Conservation (phyloP, 2,113 vertebrate genomes). For the Ceyx margarethae region DNA sequence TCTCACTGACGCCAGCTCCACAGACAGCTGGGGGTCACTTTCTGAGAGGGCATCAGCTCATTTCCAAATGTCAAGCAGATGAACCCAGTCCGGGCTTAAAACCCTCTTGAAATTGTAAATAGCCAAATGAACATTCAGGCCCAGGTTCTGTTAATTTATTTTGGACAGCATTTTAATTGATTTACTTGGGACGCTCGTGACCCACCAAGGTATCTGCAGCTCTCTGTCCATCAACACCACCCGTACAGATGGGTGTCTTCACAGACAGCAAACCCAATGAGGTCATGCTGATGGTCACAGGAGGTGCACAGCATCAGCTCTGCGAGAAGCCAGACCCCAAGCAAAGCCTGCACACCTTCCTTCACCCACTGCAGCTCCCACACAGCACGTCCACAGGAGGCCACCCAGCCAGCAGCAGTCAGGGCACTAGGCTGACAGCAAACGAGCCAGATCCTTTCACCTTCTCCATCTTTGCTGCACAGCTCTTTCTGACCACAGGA, state of each 20-base stretch:
- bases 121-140: background rate
- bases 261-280: background rate
- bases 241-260: fast-evolving
- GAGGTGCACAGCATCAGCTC: background rate
- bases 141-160: background rate
- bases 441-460: background rate
- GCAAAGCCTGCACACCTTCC: fast-evolving
- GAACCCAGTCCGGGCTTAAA: background rate
- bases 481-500: background rate
- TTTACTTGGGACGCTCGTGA: background rate
- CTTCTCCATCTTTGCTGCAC: background rate
- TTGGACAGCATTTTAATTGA: background rate
- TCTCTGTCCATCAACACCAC: background rate
- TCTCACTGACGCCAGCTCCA: background rate
- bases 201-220: fast-evolving
- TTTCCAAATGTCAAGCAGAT: background rate
- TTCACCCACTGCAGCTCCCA: background rate
- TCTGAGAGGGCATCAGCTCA: background rate
- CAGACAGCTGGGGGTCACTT: background rate
- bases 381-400: background rate
- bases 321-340: background rate
- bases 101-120: background rate
- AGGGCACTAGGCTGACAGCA: background rate
- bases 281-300: fast-evolving
- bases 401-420: background rate